Base-by-base conservation (phyloP, 2,888 invertebrate species). In the Poecilobothrus nobilitatus region DNA sequence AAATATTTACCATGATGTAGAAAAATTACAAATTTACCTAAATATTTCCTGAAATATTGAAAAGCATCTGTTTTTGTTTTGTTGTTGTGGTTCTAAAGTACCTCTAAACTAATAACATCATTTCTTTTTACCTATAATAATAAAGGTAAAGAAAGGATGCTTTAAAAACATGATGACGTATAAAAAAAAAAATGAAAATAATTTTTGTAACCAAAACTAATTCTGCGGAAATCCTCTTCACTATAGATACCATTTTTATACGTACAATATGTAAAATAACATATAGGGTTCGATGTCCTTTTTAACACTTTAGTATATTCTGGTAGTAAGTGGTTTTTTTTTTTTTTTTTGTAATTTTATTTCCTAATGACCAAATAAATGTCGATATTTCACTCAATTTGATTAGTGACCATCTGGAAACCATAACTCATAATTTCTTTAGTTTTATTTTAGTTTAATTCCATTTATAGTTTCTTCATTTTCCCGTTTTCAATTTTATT, bases 351-450 rank as follows among this genome's bases (percentile, higher is more conserved):
- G 12, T 10, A 53, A 3, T 53, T 53, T n/a, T 53, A 53, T 63
- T 63, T 63, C 27, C 18, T 63, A 63, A 63, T 63, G 27, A 63
- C 63, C 63, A 63, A 63, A 63, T 63, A 63, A 63, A 63, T 63
- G 63, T 63, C 63, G 63, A 63, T 27, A 27, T 63, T 63, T 63
- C 27, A 63, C 63, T 63, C 63, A 63, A 63, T 63, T 63, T 63
- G 63, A 63, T 63, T 63, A 63, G 63, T 63, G 63, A 63, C 63
- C 63, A 63, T 63, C 63, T 63, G 63, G 12, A 63, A 63, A 27
- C 1, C 12, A 22, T 62, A n/a, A 22, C 9, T 12, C 6, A 63
- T 12, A 33, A 15, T 27, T 63, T 63, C 22, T 5, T 21, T 3
- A 20, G 20, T 62, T 62, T 22, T 63, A 15, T 9, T 12, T 44